A percentile compares a stretch with the other conserved stretches of the same genome.
phyloP scores from a whole-genome alignment of 2,113 vertebrate genomes.

The Campylomormyrus numenius region DNA sequence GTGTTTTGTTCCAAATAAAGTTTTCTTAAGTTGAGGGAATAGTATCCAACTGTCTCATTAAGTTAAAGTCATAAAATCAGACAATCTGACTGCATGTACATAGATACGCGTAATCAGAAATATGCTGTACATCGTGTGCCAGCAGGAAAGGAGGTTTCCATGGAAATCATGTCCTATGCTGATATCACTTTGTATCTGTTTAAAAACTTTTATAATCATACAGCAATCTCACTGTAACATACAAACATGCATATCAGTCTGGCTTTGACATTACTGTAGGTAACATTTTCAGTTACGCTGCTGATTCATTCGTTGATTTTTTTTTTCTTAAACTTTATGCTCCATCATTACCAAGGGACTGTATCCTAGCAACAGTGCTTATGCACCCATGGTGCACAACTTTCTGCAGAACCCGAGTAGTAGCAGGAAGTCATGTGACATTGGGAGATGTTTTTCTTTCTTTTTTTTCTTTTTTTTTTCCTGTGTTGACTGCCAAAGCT shows the following conservation, averaged over 20 bases:
- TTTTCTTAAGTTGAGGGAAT: neutral
- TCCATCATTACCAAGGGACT: neutral
- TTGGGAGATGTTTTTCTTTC: neutral
- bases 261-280: neutral
- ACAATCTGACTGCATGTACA: neutral
- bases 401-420: neutral
- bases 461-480: neutral
- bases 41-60: neutral
- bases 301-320: neutral
- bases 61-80: neutral
- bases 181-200: neutral
- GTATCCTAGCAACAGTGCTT: slow-evolving; percentile 15
- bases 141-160: neutral
- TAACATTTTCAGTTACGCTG: neutral
- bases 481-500: neutral
- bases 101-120: neutral
- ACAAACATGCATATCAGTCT: neutral
- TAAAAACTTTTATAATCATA: neutral
- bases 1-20: neutral
- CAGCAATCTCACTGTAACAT: neutral
- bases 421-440: neutral
- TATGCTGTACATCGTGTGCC: neutral
- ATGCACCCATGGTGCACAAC: neutral
- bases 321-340: neutral
- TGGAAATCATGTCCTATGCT: neutral